Base-by-base conservation (phyloP, 2,113 vertebrate genomes). In the Notarius quadriscutis region DNA sequence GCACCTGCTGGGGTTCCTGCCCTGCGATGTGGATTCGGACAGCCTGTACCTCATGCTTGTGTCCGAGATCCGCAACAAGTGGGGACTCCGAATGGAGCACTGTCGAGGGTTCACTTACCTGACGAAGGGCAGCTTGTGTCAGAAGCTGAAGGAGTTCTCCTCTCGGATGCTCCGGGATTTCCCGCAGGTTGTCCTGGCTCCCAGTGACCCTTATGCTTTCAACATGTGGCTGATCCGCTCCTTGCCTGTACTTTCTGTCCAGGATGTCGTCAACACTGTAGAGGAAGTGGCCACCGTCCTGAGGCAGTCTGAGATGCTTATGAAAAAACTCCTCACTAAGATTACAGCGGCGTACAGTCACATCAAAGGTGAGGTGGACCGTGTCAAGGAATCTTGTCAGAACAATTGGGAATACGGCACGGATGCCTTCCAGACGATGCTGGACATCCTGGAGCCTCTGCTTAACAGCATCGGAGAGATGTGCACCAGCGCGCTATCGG, bases 41-140 rank as follows among this genome's bases (percentile, higher is more conserved):
- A 93, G 87, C 87, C 92, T 99, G 91, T 97, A 97, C 71, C 95
- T 96, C 79, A 96, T 96, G 90, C 97, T 99, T 57, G 93, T 97
- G 0, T 91, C 96, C 0, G 97, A 96, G 20, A 93, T 99, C 69
- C 96, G 97, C n/a, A 97, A 97, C 85, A 99, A 97, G 78, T 99
- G 98, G 98, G 96, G 97, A 0, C 92, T 99, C 30, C 96, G 98
- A 88, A 97, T 99, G 97, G 97, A 99, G 85, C 97, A 98, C 90
- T 99, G 98, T 84, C 95, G 95, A 30, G 95, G 95, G 34, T 93
- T 96, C 80, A 93, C 94, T 0, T 96, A 96, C 71, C 86, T 96
- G 50, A 93, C 94, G 1, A 94, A 93, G 20, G 95, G 95, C 22
- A 87, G 71, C 53, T 91, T 95, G 88, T 96, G 95, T 89, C 94